These are phyloP conservation scores for Rhincodon typus DNA, from an alignment of 2,797 vertebrate genomes.

Conservation along the genomic window DNA sequence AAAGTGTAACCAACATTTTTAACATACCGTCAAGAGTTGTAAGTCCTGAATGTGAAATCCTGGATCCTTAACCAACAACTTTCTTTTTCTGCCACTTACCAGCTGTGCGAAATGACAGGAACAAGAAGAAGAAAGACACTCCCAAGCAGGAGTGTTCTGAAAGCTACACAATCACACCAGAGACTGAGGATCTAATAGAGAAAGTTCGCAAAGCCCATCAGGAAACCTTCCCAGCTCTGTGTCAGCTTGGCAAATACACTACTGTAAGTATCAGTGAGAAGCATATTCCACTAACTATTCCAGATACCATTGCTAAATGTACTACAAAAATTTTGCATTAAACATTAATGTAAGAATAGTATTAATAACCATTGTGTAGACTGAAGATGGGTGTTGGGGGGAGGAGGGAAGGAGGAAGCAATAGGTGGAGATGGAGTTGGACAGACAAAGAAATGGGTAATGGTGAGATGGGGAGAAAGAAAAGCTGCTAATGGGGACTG, in stretches of 20 bases:
- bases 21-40: neutral
- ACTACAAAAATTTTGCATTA: neutral
- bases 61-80: conserved; percentile 18
- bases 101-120: conserved; percentile 94
- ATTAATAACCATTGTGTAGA: neutral
- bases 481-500: too few relatives aligned
- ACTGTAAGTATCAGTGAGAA: conserved; percentile 64
- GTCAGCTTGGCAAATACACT: conserved; percentile 98
- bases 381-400: too few relatives aligned
- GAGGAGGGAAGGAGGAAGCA: too few relatives aligned
- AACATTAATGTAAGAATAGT: neutral
- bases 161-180: conserved; percentile 81
- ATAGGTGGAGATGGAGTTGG: too few relatives aligned
- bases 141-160: conserved; percentile 86
- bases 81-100: conserved; percentile 32
- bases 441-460: too few relatives aligned
- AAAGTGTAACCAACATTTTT: neutral
- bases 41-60: neutral
- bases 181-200: conserved; percentile 92
- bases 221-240: conserved; percentile 95
- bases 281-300: neutral
- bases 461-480: too few relatives aligned
- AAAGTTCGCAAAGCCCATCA: conserved; percentile 92
- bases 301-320: neutral
- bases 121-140: conserved; percentile 96